Evolutionary conservation across 2,113 vertebrate genomes (phyloP).

Genomic region (Pogona vitticeps): DNA sequence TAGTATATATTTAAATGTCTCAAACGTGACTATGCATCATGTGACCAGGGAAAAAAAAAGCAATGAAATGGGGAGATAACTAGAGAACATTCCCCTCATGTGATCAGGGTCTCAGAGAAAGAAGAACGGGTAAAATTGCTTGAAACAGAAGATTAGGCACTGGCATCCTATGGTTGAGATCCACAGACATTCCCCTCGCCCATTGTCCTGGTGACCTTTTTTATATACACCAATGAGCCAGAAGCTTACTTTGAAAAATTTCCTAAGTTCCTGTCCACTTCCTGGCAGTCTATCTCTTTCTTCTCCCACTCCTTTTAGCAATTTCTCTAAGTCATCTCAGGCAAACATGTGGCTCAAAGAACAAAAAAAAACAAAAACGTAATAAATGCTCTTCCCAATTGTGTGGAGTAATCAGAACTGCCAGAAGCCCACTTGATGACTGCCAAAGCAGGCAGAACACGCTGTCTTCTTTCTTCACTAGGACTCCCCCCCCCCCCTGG

Average conservation of each 20-base stretch:
- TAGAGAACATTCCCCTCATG: too few relatives aligned
- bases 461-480: not conserved
- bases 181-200: not conserved
- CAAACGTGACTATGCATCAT: too few relatives aligned
- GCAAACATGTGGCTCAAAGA: conserved; percentile 18
- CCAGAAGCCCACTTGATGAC: conserved; percentile 47
- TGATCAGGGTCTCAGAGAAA: too few relatives aligned
- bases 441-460: not conserved
- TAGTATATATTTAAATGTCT: too few relatives aligned
- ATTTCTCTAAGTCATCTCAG: not conserved
- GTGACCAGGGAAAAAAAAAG: too few relatives aligned
- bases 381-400: conserved; percentile 60
- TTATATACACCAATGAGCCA: not conserved
- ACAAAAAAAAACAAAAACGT: conserved; percentile 18
- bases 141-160: not conserved
- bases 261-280: not conserved
- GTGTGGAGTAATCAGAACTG: conserved; percentile 50
- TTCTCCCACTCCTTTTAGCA: not conserved
- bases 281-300: not conserved
- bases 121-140: not conserved
- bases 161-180: not conserved
- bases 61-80: too few relatives aligned
- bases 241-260: not conserved
- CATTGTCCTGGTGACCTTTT: not conserved
- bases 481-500: not conserved